Evolutionary conservation across 53 echinoderm and acorn worm genomes (phyloP).

Genomic region (Glandiceps talaboti): DNA sequence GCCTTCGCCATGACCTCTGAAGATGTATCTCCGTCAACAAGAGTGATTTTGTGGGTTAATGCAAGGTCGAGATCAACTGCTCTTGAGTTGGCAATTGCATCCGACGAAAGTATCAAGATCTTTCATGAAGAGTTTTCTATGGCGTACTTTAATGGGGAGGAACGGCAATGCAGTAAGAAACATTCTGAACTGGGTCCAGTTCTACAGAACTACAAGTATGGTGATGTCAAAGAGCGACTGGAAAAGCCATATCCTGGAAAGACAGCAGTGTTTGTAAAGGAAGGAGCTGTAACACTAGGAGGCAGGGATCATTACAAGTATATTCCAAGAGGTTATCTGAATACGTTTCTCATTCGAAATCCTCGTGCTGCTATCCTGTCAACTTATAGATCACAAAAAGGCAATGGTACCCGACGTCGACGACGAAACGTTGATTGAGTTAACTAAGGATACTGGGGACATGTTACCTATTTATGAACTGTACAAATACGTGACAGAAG

Average conservation of each 20-base stretch:
- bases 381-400: not conserved
- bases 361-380: not conserved
- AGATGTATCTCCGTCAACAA: too few species aligned
- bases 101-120: not conserved
- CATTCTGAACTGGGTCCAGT: too few species aligned
- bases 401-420: too few species aligned
- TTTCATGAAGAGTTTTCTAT: not conserved
- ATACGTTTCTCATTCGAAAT: not conserved
- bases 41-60: not conserved
- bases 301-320: not conserved
- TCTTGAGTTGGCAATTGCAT: not conserved
- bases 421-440: not conserved
- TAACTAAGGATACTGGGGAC: not conserved
- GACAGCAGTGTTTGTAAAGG: not conserved
- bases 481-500: not conserved
- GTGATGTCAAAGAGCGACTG: not conserved
- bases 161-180: not conserved
- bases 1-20: too few species aligned
- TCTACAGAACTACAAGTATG: not conserved
- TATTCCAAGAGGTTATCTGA: not conserved
- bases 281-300: not conserved
- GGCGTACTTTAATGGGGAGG: not conserved
- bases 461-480: not conserved
- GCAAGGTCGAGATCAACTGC: not conserved
- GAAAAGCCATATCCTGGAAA: not conserved